Base-by-base conservation (phyloP, 2,888 invertebrate genomes). In the Frankliniella fusca region DNA sequence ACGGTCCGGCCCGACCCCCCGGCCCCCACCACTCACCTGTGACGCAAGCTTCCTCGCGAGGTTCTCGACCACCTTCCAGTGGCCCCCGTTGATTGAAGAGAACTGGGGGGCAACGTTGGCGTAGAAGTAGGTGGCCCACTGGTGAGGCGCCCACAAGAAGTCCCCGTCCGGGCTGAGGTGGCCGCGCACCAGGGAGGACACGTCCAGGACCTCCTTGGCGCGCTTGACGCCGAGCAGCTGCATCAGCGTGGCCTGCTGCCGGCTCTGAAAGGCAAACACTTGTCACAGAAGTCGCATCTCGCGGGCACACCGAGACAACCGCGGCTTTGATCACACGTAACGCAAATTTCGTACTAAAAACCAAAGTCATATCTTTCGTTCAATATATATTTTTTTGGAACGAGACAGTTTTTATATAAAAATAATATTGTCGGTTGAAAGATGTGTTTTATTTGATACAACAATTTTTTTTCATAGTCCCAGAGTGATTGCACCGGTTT, bases 161-260 rank as follows among this genome's bases (percentile, higher is more conserved):
- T 90, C 90, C 10, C 88, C 89, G 85, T 88, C 89, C 15, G 90
- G 90, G 15, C 89, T 86, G 81, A 90, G 86, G 85, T 90, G 90
- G 8, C 90, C 90, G 48, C 89, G 86, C 3, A 89, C 85, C 82
- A 90, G 84, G 85, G 85, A 89, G 11, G 70, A 76, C 27, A 76
- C 70, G 70, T 76, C 70, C 7, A 76, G 27, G 23, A 76, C 70
- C 70, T 76, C 70, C 70, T 76, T 76, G 23, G 70, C n/a, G 70
- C 70, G 70, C 70, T 23, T 76, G 11, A 27, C 27, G 70, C 70
- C 70, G 27, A 76, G 27, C 70, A 76, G 70, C 70, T 76, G 70
- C 70, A 76, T 76, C 27, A 76, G 70, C 23, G 70, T 76, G 11
- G 70, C 70, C 70, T 76, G 70, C 70, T 76, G 70, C 70, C 70